These are phyloP conservation scores for Megaceryle alcyon DNA, from an alignment of 2,797 vertebrate genomes.

Conservation along the genomic window DNA sequence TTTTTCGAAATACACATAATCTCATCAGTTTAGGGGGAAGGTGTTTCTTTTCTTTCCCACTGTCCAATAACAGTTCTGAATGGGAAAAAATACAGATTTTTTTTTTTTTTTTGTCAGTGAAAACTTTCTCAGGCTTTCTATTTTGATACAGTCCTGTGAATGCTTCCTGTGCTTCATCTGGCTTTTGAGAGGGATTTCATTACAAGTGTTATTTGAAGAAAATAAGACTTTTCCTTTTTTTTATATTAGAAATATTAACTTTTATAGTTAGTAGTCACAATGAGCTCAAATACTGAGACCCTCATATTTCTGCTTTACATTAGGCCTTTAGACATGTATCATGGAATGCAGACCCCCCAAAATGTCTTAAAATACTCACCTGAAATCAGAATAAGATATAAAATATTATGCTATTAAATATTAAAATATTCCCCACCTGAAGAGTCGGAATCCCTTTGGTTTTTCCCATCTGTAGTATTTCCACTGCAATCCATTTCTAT, in stretches of 20 bases:
- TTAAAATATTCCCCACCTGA: neutral
- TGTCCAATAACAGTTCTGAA: constrained; percentile 46
- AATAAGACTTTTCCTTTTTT: neutral
- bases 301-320: neutral
- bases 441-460: neutral
- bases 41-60: neutral
- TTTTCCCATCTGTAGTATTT: neutral
- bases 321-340: neutral
- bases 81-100: neutral
- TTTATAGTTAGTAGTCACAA: neutral
- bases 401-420: neutral
- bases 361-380: neutral
- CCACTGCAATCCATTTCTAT: neutral
- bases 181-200: neutral
- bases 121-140: constrained; percentile 16
- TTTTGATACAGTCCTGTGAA: neutral
- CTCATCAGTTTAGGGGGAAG: constrained; percentile 28
- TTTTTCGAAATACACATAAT: neutral
- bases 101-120: neutral
- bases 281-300: neutral
- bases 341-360: neutral
- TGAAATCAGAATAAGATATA: neutral
- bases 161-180: neutral
- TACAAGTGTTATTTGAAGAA: neutral
- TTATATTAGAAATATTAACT: neutral